These are phyloP conservation scores for Monodelphis domestica DNA, from an alignment of 2,797 vertebrate genomes.

Conservation along the genomic window DNA sequence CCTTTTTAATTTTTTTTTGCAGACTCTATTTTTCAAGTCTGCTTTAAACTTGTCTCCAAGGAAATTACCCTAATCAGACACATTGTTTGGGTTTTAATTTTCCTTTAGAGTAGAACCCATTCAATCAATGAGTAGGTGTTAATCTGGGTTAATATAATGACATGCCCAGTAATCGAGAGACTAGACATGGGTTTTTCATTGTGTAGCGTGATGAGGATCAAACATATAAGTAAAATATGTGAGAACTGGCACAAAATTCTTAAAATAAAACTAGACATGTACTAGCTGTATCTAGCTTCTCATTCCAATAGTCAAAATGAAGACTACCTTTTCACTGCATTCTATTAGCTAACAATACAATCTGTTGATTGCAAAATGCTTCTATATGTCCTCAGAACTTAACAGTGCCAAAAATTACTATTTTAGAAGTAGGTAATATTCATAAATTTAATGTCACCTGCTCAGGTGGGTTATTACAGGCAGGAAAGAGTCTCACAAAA, in stretches of 20 bases:
- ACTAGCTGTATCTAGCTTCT: neutral
- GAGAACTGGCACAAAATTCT: neutral
- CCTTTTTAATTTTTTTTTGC: neutral
- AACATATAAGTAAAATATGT: slow-evolving; percentile 19
- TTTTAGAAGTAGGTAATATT: neutral
- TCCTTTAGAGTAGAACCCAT: neutral
- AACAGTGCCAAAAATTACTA: neutral
- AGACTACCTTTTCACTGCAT: slow-evolving; percentile 24
- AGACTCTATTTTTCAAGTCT: neutral
- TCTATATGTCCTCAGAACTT: slow-evolving; percentile 59
- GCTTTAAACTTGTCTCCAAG: neutral
- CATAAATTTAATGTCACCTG: slow-evolving; percentile 29
- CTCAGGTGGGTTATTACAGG: slow-evolving; percentile 36
- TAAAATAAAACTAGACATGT: neutral
- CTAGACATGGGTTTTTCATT: neutral
- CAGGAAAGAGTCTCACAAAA: slow-evolving; percentile 59
- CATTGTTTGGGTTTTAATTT: slow-evolving; percentile 40
- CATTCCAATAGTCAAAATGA: slow-evolving; percentile 29
- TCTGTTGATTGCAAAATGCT: slow-evolving; percentile 55
- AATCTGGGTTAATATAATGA: neutral
- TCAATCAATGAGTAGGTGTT: neutral
- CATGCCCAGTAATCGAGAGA: neutral
- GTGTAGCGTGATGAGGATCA: neutral
- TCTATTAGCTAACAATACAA: slow-evolving; percentile 10
- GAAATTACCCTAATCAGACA: slow-evolving; percentile 14